phyloP scores from a whole-genome alignment of 2,113 vertebrate genomes.

The Amblyopsis rosae region DNA sequence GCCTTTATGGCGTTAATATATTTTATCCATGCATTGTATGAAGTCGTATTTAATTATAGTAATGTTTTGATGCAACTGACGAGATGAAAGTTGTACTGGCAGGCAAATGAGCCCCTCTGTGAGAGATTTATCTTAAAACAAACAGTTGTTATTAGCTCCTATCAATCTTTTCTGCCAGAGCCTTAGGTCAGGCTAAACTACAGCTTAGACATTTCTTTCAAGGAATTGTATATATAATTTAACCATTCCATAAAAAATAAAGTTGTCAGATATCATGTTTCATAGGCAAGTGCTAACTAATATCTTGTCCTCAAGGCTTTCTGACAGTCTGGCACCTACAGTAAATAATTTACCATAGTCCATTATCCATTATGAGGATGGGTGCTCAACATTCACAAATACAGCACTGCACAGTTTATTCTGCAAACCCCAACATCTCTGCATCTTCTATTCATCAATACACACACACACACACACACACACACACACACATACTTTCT shows the following conservation, averaged over 20 bases:
- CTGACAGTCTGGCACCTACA: constrained; percentile 10
- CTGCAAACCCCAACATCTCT: background rate
- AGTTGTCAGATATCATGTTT: constrained; percentile 7
- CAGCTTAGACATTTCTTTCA: background rate
- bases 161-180: constrained; percentile 15
- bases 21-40: constrained; percentile 41
- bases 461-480: background rate
- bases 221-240: background rate
- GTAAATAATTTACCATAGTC: constrained; percentile 8
- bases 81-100: constrained; percentile 8
- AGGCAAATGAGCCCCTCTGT: constrained; percentile 34
- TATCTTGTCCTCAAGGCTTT: constrained; percentile 20
- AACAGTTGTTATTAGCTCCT: background rate
- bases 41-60: constrained; percentile 33
- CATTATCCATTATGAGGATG: constrained; percentile 9
- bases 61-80: constrained; percentile 22
- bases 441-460: background rate
- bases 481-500: background rate
- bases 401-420: background rate
- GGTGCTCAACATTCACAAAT: background rate
- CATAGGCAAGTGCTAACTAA: constrained; percentile 4
- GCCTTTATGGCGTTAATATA: constrained; percentile 41
- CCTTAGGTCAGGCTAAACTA: constrained; percentile 15
- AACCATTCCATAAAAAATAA: background rate
- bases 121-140: constrained; percentile 9